These are phyloP conservation scores for Tricholaema leucomelas DNA, from an alignment of 2,113 vertebrate genomes.

Conservation along the genomic window DNA sequence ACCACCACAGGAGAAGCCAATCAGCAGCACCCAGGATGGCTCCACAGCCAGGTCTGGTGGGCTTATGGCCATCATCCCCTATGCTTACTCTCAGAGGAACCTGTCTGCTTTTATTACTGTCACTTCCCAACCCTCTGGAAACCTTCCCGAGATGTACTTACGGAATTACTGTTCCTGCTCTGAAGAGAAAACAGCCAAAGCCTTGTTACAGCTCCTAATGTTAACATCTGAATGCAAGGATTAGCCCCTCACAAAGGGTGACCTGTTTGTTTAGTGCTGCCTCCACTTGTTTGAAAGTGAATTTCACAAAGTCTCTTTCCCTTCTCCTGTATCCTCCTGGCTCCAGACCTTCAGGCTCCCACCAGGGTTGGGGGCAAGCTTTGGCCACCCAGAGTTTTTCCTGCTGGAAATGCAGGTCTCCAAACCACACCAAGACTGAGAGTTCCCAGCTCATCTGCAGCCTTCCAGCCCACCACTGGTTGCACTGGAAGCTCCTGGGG, in stretches of 20 bases:
- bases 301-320: neutral
- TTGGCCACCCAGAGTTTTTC: neutral
- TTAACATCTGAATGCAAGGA: constrained; percentile 60
- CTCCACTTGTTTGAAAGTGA: constrained; percentile 34
- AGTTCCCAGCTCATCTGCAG: neutral
- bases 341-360: neutral
- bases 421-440: rapidly evolving
- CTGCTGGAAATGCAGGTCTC: neutral
- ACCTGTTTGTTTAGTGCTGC: neutral
- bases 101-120: constrained; percentile 3
- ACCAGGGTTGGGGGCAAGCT: neutral
- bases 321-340: neutral
- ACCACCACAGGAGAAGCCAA: neutral
- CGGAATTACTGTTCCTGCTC: constrained; percentile 28
- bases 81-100: neutral
- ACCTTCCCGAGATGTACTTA: constrained; percentile 59
- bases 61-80: neutral
- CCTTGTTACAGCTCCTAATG: constrained; percentile 42
- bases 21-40: neutral
- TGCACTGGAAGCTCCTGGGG: rapidly evolving
- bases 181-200: constrained; percentile 54
- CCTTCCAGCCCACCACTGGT: neutral
- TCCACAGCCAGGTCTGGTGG: neutral
- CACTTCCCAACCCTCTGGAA: constrained; percentile 35
- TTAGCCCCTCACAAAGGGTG: constrained; percentile 38